Evolutionary conservation across 2,797 vertebrate genomes (phyloP).

Genomic region (Pantherophis alleghaniensis): DNA sequence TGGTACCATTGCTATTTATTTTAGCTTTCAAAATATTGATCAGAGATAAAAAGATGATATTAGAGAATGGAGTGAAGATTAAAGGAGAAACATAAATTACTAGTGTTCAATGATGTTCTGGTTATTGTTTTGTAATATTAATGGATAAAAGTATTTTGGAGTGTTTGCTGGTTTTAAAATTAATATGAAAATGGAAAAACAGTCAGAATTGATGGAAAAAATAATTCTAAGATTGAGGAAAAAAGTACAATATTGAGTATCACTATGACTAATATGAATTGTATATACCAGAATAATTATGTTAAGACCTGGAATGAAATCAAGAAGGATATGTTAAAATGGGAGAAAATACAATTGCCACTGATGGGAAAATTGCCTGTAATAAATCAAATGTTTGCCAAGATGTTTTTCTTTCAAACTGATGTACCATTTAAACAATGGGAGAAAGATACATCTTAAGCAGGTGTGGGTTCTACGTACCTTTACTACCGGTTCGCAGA

Average conservation of each 20-base stretch:
- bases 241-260: not conserved
- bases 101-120: not conserved
- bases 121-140: not conserved
- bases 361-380: not conserved
- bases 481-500: too few relatives aligned
- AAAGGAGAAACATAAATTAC: not conserved
- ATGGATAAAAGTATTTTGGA: not conserved
- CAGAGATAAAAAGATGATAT: not conserved
- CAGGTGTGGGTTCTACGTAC: too few relatives aligned
- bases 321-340: not conserved
- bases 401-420: not conserved
- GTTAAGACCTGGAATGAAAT: not conserved
- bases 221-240: not conserved
- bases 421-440: not conserved
- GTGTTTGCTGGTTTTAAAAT: not conserved
- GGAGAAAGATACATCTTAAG: not conserved
- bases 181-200: not conserved
- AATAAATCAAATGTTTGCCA: not conserved
- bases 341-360: not conserved
- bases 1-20: not conserved
- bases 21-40: not conserved
- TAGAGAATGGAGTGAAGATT: not conserved
- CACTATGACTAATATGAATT: not conserved
- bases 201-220: not conserved
- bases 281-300: not conserved